Base-by-base conservation (phyloP, 64 coral and sea anemone genomes). In the Dendrophyllia cribrosa region DNA sequence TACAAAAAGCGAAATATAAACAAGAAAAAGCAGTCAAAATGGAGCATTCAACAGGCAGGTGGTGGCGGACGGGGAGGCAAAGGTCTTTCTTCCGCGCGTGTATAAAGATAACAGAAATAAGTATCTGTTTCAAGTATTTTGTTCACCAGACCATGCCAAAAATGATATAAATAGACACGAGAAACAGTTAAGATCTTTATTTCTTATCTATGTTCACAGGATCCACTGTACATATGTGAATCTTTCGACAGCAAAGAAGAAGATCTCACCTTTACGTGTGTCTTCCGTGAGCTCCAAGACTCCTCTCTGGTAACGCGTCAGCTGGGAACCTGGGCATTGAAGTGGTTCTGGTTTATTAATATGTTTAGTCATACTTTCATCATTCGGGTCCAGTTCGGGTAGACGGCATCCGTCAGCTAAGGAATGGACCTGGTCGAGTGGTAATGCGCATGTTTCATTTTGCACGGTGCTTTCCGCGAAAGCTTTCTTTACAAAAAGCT, bases 261-360 rank as follows among this genome's bases (percentile, higher is more conserved):
- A 7, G 12, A 17, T 15, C 60, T 21, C 19, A 84, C 80, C 80
- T 83, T 65, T 66, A 66, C 59, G 50, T 66, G 16, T 20, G 3
- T 84, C 66, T 11, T 91, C 89, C 4, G 72, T 51, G 15, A 91
- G 48, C 21, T 74, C 82, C 55, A 91, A 73, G 43, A 85, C 24
- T 61, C 89, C 89, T 62, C 50, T 82, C 77, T 44, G 51, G 34
- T 91, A 91, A 15, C 68, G 79, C 26, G 89, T 91, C 47, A 91
- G 43, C 58, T 74, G 89, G 45, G 9, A 62, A 59, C 89, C 89
- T 91, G 89, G 89, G 61, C 89, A 91, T 14, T 75, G 50, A 17
- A 65, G 34, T 75, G 70, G 56, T n/a, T 14, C 21, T 48, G 78
- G 56, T 51, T 61, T 55, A 17, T 59, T 58, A 23, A 80, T 51